Evolutionary conservation across 2,113 vertebrate genomes (phyloP), one percentile per base, ranked within the genome.

Genomic region (Vidua chalybeata): DNA sequence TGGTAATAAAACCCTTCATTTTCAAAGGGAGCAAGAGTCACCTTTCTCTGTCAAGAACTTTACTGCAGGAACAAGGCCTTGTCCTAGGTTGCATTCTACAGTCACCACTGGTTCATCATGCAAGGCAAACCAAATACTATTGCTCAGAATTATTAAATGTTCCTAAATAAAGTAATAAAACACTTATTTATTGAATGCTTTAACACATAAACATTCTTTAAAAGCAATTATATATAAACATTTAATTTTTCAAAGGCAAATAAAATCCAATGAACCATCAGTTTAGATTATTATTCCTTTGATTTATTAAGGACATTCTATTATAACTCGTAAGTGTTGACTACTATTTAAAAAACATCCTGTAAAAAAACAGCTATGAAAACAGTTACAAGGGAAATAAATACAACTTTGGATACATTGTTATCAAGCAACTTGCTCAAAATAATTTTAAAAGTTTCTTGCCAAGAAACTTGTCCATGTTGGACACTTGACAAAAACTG

Each of bases 41-140:
- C 7, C 19, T 11, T 11, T 30, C 39, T 48, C 71, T 17, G 48
- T 37, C 1, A 19, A 33, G 9, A n/a, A 10, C 19, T 37, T 56
- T 62, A 22, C 21, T 37, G 16, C 21, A 68, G 33, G 37, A 69
- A 31, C 11, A 19, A 41, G 28, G 9, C 61, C 21, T 26, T 28
- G 7, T 22, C 85, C 52, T 28, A 30, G 8, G 13, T 0, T 68
- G 30, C 23, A 19, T 56, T 58, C 69, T 31, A 13, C 22, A 8
- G n/a, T 52, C n/a, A 51, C 0, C 11, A 0, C 16, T 4, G 1
- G 9, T 14, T 64, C 58, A 51, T 28, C 14, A 17, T 6, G 16
- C 21, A 83, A 55, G 13, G 15, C 64, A 73, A 68, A 68, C 1
- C 22, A 77, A 56, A 6, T 15, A 6, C 3, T 35, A n/a, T 3